These are phyloP conservation scores for Chironomus striatipennis DNA, from an alignment of 1,140 invertebrate genomes.

Conservation along the genomic window DNA sequence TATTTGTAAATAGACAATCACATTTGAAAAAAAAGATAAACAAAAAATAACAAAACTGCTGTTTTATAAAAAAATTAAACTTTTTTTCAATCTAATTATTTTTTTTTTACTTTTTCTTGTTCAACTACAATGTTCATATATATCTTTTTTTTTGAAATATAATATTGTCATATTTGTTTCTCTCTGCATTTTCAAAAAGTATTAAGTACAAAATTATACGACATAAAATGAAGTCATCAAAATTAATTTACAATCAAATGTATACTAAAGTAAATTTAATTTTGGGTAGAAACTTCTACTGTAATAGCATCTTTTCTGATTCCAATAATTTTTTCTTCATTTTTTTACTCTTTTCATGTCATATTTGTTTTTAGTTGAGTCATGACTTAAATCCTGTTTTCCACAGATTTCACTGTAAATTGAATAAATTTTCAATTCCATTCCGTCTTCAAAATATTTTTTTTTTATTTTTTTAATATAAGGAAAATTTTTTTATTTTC, in stretches of 20 bases:
- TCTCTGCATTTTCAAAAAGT: no score
- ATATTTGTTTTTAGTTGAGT: background rate
- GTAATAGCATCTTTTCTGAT: background rate
- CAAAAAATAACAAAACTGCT: no score
- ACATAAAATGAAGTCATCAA: no score
- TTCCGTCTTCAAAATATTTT: background rate
- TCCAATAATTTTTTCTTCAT: background rate
- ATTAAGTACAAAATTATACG: no score
- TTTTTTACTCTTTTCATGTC: slow-evolving; percentile 17
- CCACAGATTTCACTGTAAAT: background rate
- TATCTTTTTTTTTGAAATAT: background rate
- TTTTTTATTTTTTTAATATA: background rate
- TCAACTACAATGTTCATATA: no score
- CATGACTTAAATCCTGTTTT: background rate
- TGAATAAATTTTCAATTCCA: background rate
- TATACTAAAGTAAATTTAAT: no score
- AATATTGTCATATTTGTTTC: background rate
- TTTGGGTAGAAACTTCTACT: background rate
- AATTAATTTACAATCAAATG: no score
- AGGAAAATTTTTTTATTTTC: background rate
- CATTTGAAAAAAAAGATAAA: no score
- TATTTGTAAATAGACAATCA: no score
- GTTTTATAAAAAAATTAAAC: no score
- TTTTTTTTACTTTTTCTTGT: no score
- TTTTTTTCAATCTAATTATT: no score